Base-by-base conservation (phyloP, 2,113 vertebrate species). In the Caracal caracal region DNA sequence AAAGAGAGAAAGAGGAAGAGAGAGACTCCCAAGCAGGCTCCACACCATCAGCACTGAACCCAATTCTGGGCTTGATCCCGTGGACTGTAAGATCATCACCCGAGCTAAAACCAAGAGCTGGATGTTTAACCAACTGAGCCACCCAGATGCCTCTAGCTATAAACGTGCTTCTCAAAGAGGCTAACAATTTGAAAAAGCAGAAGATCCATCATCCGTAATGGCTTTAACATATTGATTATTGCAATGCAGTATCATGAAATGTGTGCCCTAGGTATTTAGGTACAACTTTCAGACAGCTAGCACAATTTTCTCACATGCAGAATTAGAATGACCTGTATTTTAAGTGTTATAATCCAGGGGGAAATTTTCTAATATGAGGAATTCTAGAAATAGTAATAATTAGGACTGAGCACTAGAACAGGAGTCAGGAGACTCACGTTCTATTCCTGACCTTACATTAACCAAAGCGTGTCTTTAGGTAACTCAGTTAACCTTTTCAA, bases 321-420 rank as follows among this genome's bases (percentile, higher is more conserved):
- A 68, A 53, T 86, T 75, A 80, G 37, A 84, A 70, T 68, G 88
- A 79, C 88, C 68, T 96, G 16, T 28, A 80, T 96, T 96, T 71
- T 24, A 71, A 90, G 33, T 43, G 12, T 66, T 61, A 53, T 10
- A 49, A 84, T 84, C 79, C 78, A 85, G 28, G 37, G 56, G 76
- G 85, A 61, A 86, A n/a, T 11, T 61, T 80, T 88, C 49, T 82
- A 76, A 53, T n/a, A 61, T 35, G 49, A 79, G 73, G n/a, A 88
- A 65, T 82, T 96, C 83, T 85, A 97, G 95, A 97, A 93, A 95
- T 87, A 95, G 76, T 66, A 51, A 15, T 85, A 92, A 92, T 81
- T 43, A 88, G 59, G 61, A 88, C 76, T 47, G 26, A 92, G 17
- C 26, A 47, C 19, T 85, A 43, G 53, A 89, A 71, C 47, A 94